Percentiles rank a stretch among this genome's conserved stretches.
These are phyloP conservation scores for Lerema accius DNA, from an alignment of 1,140 invertebrate genomes.

Conservation along the genomic window DNA sequence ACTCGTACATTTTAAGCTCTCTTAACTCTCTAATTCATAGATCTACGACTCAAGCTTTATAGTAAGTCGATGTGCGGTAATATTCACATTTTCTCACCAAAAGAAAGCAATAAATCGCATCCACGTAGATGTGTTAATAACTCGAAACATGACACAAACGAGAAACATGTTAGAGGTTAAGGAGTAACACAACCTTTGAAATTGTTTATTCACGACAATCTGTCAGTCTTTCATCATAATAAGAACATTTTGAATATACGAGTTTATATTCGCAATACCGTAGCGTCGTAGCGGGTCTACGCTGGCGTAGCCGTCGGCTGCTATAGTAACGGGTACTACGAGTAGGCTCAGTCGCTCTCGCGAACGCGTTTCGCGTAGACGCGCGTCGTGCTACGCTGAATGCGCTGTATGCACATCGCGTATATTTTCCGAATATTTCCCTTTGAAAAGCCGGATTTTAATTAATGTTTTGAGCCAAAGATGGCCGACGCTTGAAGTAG, in stretches of 20 bases:
- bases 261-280: constrained; percentile 46
- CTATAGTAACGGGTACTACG: constrained; percentile 75
- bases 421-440: constrained; percentile 39
- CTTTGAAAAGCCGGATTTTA: constrained; percentile 51
- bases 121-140: constrained; percentile 15
- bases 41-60: not conserved
- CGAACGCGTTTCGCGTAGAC: constrained; percentile 58
- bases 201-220: constrained; percentile 51
- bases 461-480: constrained; percentile 52
- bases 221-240: constrained; percentile 45
- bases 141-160: constrained; percentile 13
- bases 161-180: constrained; percentile 22
- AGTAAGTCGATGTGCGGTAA: not conserved
- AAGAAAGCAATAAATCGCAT: not conserved
- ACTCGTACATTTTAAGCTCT: too few relatives aligned
- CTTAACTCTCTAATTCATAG: too few relatives aligned
- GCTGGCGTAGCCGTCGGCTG: constrained; percentile 67
- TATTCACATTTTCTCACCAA: not conserved
- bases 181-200: constrained; percentile 29
- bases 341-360: constrained; percentile 56
- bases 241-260: constrained; percentile 52
- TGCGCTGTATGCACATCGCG: constrained; percentile 25
- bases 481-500: constrained; percentile 35
- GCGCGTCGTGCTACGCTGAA: constrained; percentile 49
- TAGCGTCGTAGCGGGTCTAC: constrained; percentile 44